Percentiles rank a stretch among this genome's conserved stretches.
phyloP scores from a whole-genome alignment of 1,140 invertebrate genomes.

The Caerostris extrusa region DNA sequence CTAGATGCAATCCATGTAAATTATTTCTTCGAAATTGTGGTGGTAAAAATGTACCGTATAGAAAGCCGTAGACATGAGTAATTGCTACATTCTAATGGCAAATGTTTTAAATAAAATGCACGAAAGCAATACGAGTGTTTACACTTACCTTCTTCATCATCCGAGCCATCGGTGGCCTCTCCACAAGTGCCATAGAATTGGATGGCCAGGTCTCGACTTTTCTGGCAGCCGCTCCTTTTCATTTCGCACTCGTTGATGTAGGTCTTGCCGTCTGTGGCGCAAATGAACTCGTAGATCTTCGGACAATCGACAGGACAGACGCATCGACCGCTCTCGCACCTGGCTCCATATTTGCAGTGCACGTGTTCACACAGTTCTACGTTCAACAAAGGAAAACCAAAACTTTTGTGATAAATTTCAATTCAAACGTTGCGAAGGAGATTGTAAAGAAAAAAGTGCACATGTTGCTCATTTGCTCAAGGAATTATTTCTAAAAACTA shows the following conservation, averaged over 20 bases:
- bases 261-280: constrained; percentile 88
- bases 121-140: background rate
- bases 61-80: background rate
- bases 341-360: constrained; percentile 89
- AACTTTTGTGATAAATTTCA: too few relatives aligned
- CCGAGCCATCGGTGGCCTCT: background rate
- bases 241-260: constrained; percentile 91
- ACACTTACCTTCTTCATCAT: constrained; percentile 29
- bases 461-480: too few relatives aligned
- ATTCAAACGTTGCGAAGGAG: too few relatives aligned
- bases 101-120: background rate
- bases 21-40: background rate
- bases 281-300: constrained; percentile 85
- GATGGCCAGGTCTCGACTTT: constrained; percentile 83
- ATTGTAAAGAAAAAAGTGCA: too few relatives aligned
- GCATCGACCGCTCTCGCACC: constrained; percentile 90
- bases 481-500: too few relatives aligned
- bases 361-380: constrained; percentile 90
- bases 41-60: background rate
- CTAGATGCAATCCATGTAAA: too few relatives aligned
- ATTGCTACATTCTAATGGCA: background rate
- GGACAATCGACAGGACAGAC: constrained; percentile 90
- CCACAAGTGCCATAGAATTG: constrained; percentile 91
- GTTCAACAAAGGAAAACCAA: too few relatives aligned
- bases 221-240: constrained; percentile 85